These are phyloP conservation scores for Pelobates fuscus DNA, from an alignment of 2,113 vertebrate species.

Conservation along the genomic window DNA sequence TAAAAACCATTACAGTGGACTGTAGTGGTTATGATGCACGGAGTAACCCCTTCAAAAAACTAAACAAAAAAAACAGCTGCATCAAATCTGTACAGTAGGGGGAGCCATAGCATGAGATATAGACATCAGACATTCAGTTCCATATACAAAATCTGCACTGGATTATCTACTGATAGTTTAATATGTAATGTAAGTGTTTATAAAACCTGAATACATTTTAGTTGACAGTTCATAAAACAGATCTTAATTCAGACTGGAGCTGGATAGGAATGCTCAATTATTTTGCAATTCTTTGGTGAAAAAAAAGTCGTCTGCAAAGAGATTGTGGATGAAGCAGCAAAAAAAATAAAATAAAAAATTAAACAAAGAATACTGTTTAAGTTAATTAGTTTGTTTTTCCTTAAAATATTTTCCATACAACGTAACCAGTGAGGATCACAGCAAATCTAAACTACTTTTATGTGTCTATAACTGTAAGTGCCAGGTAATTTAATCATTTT, in stretches of 20 bases:
- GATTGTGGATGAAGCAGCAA: slow-evolving; percentile 59
- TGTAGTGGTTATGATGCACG: too few species aligned
- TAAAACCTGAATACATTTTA: slow-evolving; percentile 52
- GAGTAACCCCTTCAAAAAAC: too few species aligned
- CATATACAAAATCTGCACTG: slow-evolving; percentile 39
- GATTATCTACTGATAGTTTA: slow-evolving; percentile 31
- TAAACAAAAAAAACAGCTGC: too few species aligned
- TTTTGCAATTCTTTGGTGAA: slow-evolving; percentile 22
- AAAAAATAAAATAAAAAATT: slow-evolving; percentile 49
- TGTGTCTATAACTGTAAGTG: neutral
- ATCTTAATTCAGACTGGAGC: slow-evolving; percentile 38
- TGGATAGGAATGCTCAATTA: slow-evolving; percentile 52
- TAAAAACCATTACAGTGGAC: too few species aligned
- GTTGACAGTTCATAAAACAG: slow-evolving; percentile 35
- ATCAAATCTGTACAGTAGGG: slow-evolving; percentile 61
- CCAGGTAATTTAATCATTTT: neutral
- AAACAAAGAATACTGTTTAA: neutral
- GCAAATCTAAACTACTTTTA: neutral
- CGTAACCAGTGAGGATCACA: neutral
- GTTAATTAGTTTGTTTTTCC: neutral
- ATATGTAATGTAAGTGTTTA: slow-evolving; percentile 44
- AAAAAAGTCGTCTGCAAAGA: slow-evolving; percentile 56
- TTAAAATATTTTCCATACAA: neutral
- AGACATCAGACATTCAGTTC: slow-evolving; percentile 27
- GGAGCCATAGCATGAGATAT: slow-evolving; percentile 49